Percentiles rank a stretch among this genome's conserved stretches.
phyloP scores from a whole-genome alignment of 2,888 invertebrate species.

The Limnephilus marmoratus region DNA sequence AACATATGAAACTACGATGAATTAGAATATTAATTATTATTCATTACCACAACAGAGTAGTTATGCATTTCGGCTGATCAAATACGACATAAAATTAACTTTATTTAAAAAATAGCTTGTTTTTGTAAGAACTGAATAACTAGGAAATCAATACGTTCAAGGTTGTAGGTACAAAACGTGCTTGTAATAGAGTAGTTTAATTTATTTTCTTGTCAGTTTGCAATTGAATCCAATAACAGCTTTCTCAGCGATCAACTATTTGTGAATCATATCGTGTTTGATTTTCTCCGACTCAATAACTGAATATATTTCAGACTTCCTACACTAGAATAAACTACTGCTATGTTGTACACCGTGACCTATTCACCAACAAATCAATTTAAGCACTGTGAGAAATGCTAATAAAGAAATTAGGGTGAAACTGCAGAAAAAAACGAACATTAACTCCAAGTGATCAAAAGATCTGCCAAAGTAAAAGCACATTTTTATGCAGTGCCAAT shows the following conservation, averaged over 20 bases:
- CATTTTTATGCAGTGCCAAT: background rate
- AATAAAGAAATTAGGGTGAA: background rate
- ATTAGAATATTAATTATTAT: background rate
- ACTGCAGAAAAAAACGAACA: background rate
- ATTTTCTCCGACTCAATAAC: background rate
- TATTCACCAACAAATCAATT: constrained; percentile 18
- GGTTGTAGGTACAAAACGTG: background rate
- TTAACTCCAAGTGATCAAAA: background rate
- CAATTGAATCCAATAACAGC: background rate
- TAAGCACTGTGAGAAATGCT: background rate
- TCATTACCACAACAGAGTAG: background rate
- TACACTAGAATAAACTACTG: background rate
- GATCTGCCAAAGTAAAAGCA: background rate
- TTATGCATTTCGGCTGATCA: background rate
- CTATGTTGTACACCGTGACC: background rate
- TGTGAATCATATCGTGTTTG: background rate
- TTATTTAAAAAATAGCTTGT: background rate
- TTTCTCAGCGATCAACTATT: background rate
- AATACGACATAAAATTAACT: background rate
- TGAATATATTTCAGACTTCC: too few species aligned
- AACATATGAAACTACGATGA: background rate
- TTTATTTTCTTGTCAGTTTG: background rate
- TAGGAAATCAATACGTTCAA: background rate
- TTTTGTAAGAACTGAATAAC: background rate
- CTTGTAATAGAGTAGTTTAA: background rate